Evolutionary conservation across 1,140 invertebrate genomes (phyloP).

Genomic region (Phymorhynchus buccinoides): DNA sequence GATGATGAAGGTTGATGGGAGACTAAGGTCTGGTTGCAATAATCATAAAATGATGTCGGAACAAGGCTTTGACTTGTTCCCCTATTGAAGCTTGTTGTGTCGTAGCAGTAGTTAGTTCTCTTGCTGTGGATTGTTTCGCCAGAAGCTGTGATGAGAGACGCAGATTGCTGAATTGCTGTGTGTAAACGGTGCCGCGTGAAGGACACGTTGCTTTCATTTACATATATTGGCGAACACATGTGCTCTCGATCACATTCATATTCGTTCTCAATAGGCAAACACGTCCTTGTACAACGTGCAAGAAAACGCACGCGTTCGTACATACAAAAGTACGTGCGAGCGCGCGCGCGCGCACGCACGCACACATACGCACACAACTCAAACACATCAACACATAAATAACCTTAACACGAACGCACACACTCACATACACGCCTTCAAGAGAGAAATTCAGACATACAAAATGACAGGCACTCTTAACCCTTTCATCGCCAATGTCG

Average conservation of each 20-base stretch:
- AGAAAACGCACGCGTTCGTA: neutral
- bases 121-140: neutral
- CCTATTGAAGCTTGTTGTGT: neutral
- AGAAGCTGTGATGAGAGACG: neutral
- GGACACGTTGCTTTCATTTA: too few species aligned
- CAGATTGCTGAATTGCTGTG: neutral
- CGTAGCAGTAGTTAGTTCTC: too few species aligned
- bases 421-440: neutral
- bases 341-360: neutral
- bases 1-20: too few species aligned
- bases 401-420: neutral
- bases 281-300: neutral
- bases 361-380: conserved; percentile 19
- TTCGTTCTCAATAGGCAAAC: too few species aligned
- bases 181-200: too few species aligned
- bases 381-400: neutral
- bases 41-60: neutral
- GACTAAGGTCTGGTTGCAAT: neutral
- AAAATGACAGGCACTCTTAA: too few species aligned
- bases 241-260: too few species aligned
- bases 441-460: neutral
- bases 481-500: too few species aligned
- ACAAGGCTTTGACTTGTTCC: neutral
- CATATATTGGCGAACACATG: too few species aligned
- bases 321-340: neutral